Evolutionary conservation across 2,113 vertebrate species (phyloP).

Genomic region (Triplophysa siluroides): DNA sequence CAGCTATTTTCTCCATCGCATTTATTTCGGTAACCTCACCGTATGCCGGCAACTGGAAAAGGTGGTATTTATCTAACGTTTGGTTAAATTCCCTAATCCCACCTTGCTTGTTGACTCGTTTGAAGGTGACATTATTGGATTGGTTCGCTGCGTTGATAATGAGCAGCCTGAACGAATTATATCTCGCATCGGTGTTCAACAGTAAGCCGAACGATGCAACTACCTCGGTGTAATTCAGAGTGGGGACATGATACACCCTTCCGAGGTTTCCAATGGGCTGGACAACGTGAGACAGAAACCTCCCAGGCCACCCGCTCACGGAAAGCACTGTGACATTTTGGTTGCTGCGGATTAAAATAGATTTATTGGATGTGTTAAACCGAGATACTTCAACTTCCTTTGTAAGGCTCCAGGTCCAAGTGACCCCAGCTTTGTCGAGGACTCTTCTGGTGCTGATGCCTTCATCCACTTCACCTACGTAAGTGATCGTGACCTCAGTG

Average conservation of each 20-base stretch:
- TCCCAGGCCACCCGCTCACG: conserved; percentile 35
- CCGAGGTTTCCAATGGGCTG: conserved; percentile 50
- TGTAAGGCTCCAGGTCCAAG: not conserved
- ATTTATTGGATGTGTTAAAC: rapidly evolving
- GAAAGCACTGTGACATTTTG: conserved; percentile 48
- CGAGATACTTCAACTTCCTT: conserved; percentile 39
- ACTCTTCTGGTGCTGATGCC: rapidly evolving
- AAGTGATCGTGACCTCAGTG: not conserved
- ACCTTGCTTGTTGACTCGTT: rapidly evolving
- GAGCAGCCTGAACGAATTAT: conserved; percentile 58
- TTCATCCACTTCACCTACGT: not conserved
- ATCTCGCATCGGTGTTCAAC: not conserved
- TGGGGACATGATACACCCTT: conserved; percentile 60
- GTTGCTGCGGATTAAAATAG: conserved; percentile 44
- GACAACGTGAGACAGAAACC: conserved; percentile 61
- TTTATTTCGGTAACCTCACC: rapidly evolving
- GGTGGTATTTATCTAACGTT: not conserved
- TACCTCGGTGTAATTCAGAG: not conserved
- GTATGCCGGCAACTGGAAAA: conserved; percentile 35
- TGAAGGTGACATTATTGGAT: not conserved
- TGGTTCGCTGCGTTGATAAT: conserved; percentile 53
- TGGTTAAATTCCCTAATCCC: rapidly evolving
- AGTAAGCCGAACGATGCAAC: not conserved
- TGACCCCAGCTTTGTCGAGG: not conserved
- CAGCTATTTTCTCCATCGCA: not conserved